These are phyloP conservation scores for Stenolophus ochropezus DNA, from an alignment of 2,888 invertebrate species.

Conservation along the genomic window DNA sequence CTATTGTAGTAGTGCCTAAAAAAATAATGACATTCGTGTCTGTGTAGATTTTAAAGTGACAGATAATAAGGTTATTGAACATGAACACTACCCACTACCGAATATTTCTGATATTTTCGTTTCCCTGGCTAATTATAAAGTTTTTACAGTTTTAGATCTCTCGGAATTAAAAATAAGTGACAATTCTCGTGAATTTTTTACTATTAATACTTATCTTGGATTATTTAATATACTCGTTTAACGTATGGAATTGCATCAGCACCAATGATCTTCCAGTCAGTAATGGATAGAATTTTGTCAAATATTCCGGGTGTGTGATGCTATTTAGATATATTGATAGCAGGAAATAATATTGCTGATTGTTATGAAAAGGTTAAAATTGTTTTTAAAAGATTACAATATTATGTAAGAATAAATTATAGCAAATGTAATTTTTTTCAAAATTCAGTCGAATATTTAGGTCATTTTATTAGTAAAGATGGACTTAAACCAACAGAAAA, in stretches of 20 bases:
- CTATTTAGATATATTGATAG: conserved; percentile 49
- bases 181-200: conserved; percentile 62
- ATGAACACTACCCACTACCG: conserved; percentile 66
- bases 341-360: conserved; percentile 17
- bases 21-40: conserved; percentile 64
- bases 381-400: background rate
- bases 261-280: conserved; percentile 63
- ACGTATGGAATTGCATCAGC: conserved; percentile 64
- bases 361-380: conserved; percentile 22
- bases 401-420: conserved; percentile 42
- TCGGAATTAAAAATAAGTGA: conserved; percentile 62
- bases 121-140: conserved; percentile 19
- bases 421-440: conserved; percentile 48
- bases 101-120: conserved; percentile 65
- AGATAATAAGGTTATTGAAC: no score
- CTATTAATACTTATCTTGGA: conserved; percentile 64
- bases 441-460: conserved; percentile 45
- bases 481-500: background rate
- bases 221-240: conserved; percentile 63
- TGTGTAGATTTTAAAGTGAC: conserved; percentile 66
- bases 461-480: background rate
- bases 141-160: conserved; percentile 64
- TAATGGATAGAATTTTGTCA: conserved; percentile 53
- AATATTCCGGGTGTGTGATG: background rate
- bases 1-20: no score